Evolutionary conservation across 1,140 invertebrate species (phyloP), one percentile per base, ranked within the genome.

Genomic region (Bombus haemorrhoidalis): DNA sequence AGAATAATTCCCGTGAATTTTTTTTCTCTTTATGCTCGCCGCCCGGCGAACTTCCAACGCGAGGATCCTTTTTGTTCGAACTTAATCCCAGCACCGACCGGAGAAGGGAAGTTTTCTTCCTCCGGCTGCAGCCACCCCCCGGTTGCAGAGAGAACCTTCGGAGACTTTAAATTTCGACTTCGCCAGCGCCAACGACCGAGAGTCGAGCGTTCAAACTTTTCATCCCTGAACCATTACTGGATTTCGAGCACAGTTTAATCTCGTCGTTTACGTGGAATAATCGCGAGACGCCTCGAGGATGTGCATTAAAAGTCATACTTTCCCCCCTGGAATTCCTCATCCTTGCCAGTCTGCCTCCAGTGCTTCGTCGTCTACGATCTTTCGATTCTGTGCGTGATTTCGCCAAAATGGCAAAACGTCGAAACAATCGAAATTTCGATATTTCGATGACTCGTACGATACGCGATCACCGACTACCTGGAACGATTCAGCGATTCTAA

Each of bases 101-200:
- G 59, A n/a, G 53, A 72, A 28, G 62, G 86, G 53, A 78, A 41
- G 43, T 72, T 73, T 37, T 69, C 39, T 78, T 79, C 43, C 66
- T 22, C 25, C 22, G 22, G 37, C 18, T 34, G 25, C 2, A 37
- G 79, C n/a, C 39, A 37, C n/a, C 34, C 47, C 47, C 2, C 12
- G n/a, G 28, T 4, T 13, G n/a, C 59, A n/a, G 18, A 64, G 57
- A 68, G 47, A 62, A 57, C 77, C 88, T 73, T 87, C 81, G 84
- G 59, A 79, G 88, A 89, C 88, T 89, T 90, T 90, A 90, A 90
- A 90, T 89, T 87, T 87, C 88, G 87, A 89, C 87, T 89, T 86
- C 13, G 80, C 85, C 72, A 81, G 43, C 68, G 62, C 39, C 41
- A 37, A 37, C 69, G 37, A 62, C 37, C 25, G 69, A 41, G 15